Base-by-base conservation (phyloP, 1,140 invertebrate species). In the Druon quercuslanigerum region DNA sequence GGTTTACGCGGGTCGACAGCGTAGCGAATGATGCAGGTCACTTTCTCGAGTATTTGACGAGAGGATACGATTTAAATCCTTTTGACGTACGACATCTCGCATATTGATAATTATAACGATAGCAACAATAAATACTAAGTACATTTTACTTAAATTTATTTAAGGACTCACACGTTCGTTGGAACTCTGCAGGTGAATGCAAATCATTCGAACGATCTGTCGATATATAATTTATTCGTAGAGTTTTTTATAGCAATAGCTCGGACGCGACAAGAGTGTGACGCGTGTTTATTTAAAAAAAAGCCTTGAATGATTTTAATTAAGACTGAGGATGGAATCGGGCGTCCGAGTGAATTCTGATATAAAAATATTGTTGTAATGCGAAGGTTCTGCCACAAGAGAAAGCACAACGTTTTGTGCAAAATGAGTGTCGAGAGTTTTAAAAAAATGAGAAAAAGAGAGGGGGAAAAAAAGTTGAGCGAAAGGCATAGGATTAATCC, bases 91-190 rank as follows among this genome's bases (percentile, higher is more conserved):
- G 46, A 51, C 75, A 74, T 83, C 76, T 84, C 57, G 51, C 73
- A 74, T 50, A 74, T 83, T 76, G 13, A 56, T 56, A 52, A 77
- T 70, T 66, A 13, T 66, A 66, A 40, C 60, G 25, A 40, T 66
- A 66, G 60, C 60, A 66, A 66, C 60, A 66, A 66, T 66, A 40
- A 66, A 40, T 40, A 79, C 74, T 74, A 76, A 84, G 57, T 72
- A 80, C 77, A 71, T 78, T 75, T 84, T 83, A 85, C 83, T 84
- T 85, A 85, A 79, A 72, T 76, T 81, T 85, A 84, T 85, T 85
- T 84, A 85, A 85, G 81, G 33, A 60, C 73, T 71, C 73, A 50
- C 76, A 81, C 77, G 78, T 79, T 81, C 73, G 50, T 75, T 71
- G 19, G 70, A 75, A 70, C 72, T 72, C 57, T 54, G 25, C 66